Conservation (phyloP, 2,888 invertebrate species). For the Sarcophaga subvicina region DNA sequence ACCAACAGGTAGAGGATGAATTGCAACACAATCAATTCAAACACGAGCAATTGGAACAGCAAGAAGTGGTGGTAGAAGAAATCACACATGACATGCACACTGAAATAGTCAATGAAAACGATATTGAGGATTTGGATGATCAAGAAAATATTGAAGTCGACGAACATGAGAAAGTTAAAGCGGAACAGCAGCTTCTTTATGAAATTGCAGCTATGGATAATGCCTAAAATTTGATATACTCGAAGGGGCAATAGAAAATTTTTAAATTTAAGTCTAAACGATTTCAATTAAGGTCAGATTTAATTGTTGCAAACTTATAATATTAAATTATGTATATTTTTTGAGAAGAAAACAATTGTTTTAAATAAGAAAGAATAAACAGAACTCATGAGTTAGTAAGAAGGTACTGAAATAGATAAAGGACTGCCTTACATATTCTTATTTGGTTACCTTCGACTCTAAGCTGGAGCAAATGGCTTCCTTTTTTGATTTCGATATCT, state of each 20-base stretch:
- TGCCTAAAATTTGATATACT: conserved; percentile 33
- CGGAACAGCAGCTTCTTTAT: conserved; percentile 63
- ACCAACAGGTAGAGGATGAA: conserved; percentile 21
- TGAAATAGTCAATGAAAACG: conserved; percentile 59
- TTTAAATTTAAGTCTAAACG: background rate
- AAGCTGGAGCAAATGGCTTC: no score
- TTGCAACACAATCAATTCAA: conserved; percentile 48
- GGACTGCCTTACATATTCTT: no score
- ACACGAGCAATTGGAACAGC: conserved; percentile 62
- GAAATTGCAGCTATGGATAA: conserved; percentile 68
- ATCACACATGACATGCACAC: conserved; percentile 64
- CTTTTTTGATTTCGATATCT: no score
- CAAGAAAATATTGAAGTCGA: conserved; percentile 62
- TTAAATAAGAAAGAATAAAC: no score
- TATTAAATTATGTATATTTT: no score
- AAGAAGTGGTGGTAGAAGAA: conserved; percentile 65
- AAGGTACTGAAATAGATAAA: no score
- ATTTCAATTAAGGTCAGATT: background rate
- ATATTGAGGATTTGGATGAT: conserved; percentile 57
- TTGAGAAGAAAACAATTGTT: no score
- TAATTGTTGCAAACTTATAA: no score
- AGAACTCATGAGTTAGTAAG: no score
- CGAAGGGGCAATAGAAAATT: background rate
- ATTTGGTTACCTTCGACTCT: no score
- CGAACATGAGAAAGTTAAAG: conserved; percentile 66